Evolutionary conservation across 2,888 invertebrate genomes (phyloP).

Genomic region (Doris montereyensis): DNA sequence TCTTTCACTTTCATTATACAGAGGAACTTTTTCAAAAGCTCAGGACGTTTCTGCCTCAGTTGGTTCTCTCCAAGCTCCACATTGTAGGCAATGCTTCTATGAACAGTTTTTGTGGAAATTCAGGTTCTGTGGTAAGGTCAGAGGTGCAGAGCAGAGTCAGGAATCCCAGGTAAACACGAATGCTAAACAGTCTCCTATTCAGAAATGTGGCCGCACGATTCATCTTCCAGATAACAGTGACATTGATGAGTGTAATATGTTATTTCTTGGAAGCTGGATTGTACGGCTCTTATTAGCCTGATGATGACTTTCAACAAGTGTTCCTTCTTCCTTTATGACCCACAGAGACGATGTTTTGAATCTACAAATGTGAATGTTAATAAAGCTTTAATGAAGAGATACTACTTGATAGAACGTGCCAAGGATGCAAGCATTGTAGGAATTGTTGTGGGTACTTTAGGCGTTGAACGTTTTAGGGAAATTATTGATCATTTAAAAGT

Average conservation of each 20-base stretch:
- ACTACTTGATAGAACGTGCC: conserved; percentile 89
- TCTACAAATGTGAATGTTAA: conserved; percentile 73
- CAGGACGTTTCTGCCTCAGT: too few relatives aligned
- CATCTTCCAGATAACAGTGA: conserved; percentile 43
- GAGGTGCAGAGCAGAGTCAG: too few relatives aligned
- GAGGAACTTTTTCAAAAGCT: too few relatives aligned
- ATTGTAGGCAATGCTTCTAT: too few relatives aligned
- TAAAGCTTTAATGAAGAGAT: conserved; percentile 83
- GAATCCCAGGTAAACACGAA: too few relatives aligned
- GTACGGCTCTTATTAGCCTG: conserved; percentile 79
- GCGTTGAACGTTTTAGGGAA: conserved; percentile 82
- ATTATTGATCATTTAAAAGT: conserved; percentile 83
- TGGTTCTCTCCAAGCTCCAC: too few relatives aligned
- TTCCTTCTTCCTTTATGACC: conserved; percentile 71
- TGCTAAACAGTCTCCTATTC: too few relatives aligned
- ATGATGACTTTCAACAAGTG: conserved; percentile 72
- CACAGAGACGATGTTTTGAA: conserved; percentile 60
- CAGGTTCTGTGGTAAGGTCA: too few relatives aligned
- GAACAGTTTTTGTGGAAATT: too few relatives aligned
- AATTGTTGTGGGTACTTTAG: conserved; percentile 91
- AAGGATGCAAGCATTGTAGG: conserved; percentile 91
- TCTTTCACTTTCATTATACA: too few relatives aligned
- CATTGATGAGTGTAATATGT: conserved; percentile 76
- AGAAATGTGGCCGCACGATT: conserved; percentile 52
- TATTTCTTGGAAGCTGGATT: conserved; percentile 80